Evolutionary conservation across 2,113 vertebrate genomes (phyloP).

Genomic region (Globicephala melas): DNA sequence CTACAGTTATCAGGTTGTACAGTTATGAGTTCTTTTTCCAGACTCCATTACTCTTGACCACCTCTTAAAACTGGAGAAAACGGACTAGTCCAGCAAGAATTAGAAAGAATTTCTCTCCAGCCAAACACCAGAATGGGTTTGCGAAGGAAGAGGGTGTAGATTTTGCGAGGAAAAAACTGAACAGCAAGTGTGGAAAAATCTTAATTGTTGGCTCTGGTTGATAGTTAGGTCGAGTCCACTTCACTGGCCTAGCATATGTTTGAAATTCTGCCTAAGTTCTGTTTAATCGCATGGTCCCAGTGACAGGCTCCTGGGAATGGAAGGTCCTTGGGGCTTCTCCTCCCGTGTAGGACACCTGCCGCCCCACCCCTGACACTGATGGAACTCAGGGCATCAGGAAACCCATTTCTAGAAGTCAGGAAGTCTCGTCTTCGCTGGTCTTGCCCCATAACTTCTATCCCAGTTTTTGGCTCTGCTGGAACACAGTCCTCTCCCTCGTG

Average conservation of each 20-base stretch:
- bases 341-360: background rate
- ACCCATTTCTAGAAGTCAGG: background rate
- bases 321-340: background rate
- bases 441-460: background rate
- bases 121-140: background rate
- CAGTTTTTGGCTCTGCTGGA: background rate
- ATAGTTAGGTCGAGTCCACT: background rate
- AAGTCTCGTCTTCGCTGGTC: background rate
- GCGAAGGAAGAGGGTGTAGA: background rate
- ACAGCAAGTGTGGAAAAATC: background rate
- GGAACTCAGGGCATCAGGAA: background rate
- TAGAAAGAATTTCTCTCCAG: background rate
- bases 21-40: background rate
- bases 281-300: background rate
- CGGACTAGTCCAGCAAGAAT: background rate
- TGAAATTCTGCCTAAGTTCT: background rate
- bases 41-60: background rate
- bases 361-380: background rate
- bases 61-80: constrained; percentile 9
- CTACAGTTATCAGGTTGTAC: background rate
- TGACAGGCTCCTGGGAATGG: background rate
- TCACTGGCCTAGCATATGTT: background rate
- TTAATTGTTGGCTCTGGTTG: background rate
- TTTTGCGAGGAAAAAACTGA: background rate
- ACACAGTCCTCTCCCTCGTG: background rate